A percentile compares a stretch with the other conserved stretches of the same genome.
Conservation (phyloP, 35 echinoderm and acorn worm species). For the Amphiura filiformis region DNA sequence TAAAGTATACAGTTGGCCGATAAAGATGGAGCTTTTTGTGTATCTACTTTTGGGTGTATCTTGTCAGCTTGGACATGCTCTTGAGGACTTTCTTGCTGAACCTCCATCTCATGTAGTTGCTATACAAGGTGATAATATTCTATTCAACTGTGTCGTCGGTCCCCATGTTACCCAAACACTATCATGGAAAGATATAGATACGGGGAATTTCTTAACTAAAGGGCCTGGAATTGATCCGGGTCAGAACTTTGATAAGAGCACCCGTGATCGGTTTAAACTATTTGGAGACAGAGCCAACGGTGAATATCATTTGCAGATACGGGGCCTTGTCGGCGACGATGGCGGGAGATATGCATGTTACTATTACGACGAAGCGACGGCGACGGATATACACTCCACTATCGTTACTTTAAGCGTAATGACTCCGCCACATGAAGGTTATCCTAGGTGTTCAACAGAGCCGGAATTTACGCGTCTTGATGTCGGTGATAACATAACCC, state of each 20-base stretch:
- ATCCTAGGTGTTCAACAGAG: conserved; percentile 40
- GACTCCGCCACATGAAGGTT: conserved; percentile 46
- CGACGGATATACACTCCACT: conserved; percentile 26
- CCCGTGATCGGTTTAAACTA: conserved; percentile 16
- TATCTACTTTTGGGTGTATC: neutral
- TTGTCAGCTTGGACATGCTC: neutral
- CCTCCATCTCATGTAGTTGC: neutral
- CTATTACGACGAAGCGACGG: conserved; percentile 13
- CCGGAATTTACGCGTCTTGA: conserved; percentile 16
- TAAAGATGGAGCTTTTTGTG: neutral
- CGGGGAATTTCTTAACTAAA: conserved; percentile 37
- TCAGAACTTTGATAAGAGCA: neutral
- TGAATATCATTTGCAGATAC: conserved; percentile 62
- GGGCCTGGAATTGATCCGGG: conserved; percentile 42
- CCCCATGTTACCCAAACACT: neutral
- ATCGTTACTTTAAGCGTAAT: conserved; percentile 47
- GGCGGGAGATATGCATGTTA: conserved; percentile 57
- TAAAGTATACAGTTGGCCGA: too few relatives aligned
- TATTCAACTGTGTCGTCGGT: neutral
- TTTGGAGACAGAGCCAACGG: conserved; percentile 52
- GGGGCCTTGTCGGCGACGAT: conserved; percentile 25
- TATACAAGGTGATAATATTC: neutral
- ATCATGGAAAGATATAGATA: conserved; percentile 66
- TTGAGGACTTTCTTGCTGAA: neutral
- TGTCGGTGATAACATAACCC: conserved; percentile 60